phyloP scores from a whole-genome alignment of 2,113 vertebrate species.

The Hystrix cristata region DNA sequence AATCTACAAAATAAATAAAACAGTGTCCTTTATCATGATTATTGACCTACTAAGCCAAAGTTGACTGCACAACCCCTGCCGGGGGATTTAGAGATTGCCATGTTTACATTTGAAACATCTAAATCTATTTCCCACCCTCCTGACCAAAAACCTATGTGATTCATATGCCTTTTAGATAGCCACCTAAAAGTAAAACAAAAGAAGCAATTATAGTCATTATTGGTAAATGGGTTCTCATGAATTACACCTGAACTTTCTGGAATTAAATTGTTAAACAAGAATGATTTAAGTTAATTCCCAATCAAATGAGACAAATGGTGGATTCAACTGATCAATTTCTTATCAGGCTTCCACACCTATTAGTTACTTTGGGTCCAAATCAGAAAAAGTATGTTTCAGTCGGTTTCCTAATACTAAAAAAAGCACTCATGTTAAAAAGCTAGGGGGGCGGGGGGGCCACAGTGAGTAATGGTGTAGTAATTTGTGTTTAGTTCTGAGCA shows the following conservation, averaged over 20 bases:
- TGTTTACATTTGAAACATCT: slow-evolving; percentile 65
- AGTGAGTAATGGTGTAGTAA: slow-evolving; percentile 10
- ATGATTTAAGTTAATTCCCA: slow-evolving; percentile 78
- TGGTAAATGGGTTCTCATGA: slow-evolving; percentile 74
- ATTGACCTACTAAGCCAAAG: not conserved
- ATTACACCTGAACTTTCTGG: slow-evolving; percentile 78
- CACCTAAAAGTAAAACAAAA: slow-evolving; percentile 73
- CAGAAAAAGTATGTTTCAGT: slow-evolving; percentile 65
- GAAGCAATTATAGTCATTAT: slow-evolving; percentile 67
- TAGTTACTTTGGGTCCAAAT: slow-evolving; percentile 70
- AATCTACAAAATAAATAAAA: slow-evolving; percentile 47
- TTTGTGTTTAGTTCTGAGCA: slow-evolving; percentile 74
- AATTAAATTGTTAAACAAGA: slow-evolving; percentile 81
- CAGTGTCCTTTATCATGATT: not conserved
- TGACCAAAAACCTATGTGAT: slow-evolving; percentile 56
- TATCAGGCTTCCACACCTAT: not conserved
- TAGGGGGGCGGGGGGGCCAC: not conserved
- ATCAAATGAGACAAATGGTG: slow-evolving; percentile 70
- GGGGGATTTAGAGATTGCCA: slow-evolving; percentile 19
- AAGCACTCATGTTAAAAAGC: slow-evolving; percentile 69
- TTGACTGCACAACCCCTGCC: not conserved
- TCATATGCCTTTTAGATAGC: slow-evolving; percentile 71
- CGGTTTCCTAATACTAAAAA: slow-evolving; percentile 79
- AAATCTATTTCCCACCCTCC: slow-evolving; percentile 59
- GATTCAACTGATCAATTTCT: slow-evolving; percentile 8